Evolutionary conservation across 2,797 vertebrate genomes (phyloP).

Genomic region (Siniperca undulata): DNA sequence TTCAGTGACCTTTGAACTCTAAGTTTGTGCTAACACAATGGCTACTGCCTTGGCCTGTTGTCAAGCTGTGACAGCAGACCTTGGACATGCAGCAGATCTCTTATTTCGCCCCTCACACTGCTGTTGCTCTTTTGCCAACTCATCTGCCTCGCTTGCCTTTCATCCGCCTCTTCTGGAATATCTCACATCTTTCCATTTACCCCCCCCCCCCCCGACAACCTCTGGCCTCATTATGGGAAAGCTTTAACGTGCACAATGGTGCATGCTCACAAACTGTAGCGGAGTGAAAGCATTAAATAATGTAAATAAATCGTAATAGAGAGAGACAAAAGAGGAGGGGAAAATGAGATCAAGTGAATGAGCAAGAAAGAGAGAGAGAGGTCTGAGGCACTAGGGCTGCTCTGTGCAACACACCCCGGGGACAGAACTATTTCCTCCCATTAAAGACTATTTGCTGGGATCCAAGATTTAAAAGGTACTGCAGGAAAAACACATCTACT

Average conservation of each 20-base stretch:
- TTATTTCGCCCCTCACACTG: not conserved
- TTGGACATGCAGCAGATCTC: constrained; percentile 32
- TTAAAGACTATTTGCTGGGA: constrained; percentile 80
- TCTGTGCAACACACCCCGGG: constrained; percentile 66
- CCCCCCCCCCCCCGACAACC: constrained; percentile 39
- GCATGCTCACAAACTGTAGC: constrained; percentile 48
- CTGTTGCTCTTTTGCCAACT: constrained; percentile 25
- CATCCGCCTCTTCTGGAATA: constrained; percentile 51
- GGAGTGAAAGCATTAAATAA: constrained; percentile 63
- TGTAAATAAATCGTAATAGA: constrained; percentile 39
- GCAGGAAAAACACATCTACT: constrained; percentile 69
- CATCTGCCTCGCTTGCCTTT: constrained; percentile 34
- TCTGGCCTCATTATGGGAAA: constrained; percentile 66
- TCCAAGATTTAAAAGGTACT: constrained; percentile 76
- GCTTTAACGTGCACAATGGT: constrained; percentile 44
- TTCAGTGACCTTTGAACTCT: constrained; percentile 38
- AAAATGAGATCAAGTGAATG: constrained; percentile 52
- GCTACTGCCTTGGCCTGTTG: not conserved
- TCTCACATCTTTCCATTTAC: constrained; percentile 64
- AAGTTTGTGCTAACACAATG: constrained; percentile 7
- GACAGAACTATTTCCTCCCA: constrained; percentile 79
- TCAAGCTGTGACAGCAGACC: constrained; percentile 37
- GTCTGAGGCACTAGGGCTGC: constrained; percentile 53
- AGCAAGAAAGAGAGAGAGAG: constrained; percentile 36
- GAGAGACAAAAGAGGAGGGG: constrained; percentile 48